These are phyloP conservation scores for Geotrypetes seraphini DNA, from an alignment of 2,797 vertebrate genomes.

Conservation along the genomic window DNA sequence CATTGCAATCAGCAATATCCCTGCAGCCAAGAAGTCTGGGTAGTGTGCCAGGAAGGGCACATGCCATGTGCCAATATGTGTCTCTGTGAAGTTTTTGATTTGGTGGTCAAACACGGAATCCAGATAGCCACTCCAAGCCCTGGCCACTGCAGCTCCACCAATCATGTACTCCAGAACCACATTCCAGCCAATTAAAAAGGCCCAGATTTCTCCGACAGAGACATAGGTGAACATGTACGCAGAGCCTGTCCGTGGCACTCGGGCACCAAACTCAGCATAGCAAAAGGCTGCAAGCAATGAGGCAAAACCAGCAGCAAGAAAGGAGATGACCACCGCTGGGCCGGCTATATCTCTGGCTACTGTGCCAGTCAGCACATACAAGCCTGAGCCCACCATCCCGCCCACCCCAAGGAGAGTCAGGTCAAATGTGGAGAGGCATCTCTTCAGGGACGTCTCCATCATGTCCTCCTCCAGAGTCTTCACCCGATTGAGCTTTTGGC, in stretches of 20 bases:
- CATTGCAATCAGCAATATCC: conserved; percentile 74
- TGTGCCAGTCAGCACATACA: conserved; percentile 89
- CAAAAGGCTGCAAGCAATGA: conserved; percentile 89
- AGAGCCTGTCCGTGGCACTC: conserved; percentile 86
- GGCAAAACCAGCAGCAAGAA: conserved; percentile 74
- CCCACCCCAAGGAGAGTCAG: conserved; percentile 83
- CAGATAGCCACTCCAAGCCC: conserved; percentile 92
- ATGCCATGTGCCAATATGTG: conserved; percentile 75
- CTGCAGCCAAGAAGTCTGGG: conserved; percentile 80
- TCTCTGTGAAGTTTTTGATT: conserved; percentile 86
- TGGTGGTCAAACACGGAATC: conserved; percentile 87
- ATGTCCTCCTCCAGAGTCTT: conserved; percentile 84
- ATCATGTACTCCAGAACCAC: conserved; percentile 93
- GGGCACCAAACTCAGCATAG: conserved; percentile 90
- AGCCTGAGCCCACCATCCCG: conserved; percentile 88
- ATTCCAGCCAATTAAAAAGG: conserved; percentile 95
- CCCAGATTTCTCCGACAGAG: conserved; percentile 90
- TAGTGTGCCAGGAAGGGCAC: conserved; percentile 79
- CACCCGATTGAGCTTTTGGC: conserved; percentile 79
- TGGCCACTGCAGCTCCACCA: conserved; percentile 80
- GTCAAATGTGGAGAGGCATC: conserved; percentile 84
- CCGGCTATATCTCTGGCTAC: conserved; percentile 84
- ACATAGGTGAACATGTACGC: conserved; percentile 97
- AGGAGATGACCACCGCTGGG: conserved; percentile 80
- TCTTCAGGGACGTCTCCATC: conserved; percentile 83